Percentiles rank a stretch among this genome's conserved stretches.
Conservation (phyloP, 1,140 invertebrate species). For the Meloidogyne exigua region DNA sequence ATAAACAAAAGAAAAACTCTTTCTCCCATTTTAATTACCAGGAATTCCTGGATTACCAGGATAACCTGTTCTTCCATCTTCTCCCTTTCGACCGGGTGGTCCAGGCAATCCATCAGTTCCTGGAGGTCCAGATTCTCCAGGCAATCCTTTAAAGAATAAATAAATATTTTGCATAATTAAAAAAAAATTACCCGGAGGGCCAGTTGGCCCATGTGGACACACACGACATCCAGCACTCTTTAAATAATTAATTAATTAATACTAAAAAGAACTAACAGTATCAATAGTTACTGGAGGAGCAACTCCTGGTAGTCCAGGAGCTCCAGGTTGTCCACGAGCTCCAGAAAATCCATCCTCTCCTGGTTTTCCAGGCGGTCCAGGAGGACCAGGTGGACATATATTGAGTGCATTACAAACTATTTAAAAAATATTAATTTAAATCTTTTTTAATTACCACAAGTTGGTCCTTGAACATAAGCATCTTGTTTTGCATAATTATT, state of each 20-base stretch:
- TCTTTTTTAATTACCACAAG: constrained; percentile 40
- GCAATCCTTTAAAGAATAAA: background rate
- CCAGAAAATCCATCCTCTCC: constrained; percentile 50
- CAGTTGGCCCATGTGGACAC: constrained; percentile 45
- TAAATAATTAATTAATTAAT: background rate
- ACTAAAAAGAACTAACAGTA: constrained; percentile 39
- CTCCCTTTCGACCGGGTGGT: constrained; percentile 35
- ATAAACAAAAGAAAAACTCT: no score
- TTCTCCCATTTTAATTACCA: background rate
- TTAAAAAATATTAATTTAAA: background rate
- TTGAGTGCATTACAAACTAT: constrained; percentile 58
- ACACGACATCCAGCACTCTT: constrained; percentile 57
- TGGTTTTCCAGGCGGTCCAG: constrained; percentile 54
- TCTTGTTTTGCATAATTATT: constrained; percentile 56
- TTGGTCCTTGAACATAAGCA: constrained; percentile 48
- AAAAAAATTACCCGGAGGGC: constrained; percentile 24
- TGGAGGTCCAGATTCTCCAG: constrained; percentile 34
- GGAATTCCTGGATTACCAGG: constrained; percentile 48
- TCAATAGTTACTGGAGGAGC: constrained; percentile 60
- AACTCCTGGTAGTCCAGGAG: constrained; percentile 54
- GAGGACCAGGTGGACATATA: constrained; percentile 53
- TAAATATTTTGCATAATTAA: background rate
- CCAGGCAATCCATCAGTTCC: constrained; percentile 43
- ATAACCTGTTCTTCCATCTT: constrained; percentile 47
- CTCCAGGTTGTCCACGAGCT: constrained; percentile 45